phyloP scores from a whole-genome alignment of 2,113 vertebrate species.

The Myotis davidii region DNA sequence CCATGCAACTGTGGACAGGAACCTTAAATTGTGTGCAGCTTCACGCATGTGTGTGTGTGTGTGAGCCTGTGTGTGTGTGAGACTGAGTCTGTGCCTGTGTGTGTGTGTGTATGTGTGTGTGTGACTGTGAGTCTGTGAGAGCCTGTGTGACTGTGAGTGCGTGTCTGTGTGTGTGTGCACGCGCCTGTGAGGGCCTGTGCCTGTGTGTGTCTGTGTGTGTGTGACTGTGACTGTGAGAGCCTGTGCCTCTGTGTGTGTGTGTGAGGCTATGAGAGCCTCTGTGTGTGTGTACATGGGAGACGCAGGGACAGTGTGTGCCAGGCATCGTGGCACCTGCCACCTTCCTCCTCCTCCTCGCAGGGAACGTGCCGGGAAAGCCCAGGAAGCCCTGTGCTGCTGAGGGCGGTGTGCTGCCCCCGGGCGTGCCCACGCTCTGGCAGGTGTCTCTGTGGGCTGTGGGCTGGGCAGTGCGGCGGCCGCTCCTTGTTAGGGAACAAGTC shows the following conservation, averaged over 20 bases:
- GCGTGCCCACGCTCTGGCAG: too few relatives aligned
- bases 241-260: neutral
- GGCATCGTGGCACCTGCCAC: neutral
- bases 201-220: too few relatives aligned
- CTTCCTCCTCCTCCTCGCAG: neutral
- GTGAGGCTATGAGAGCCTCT: neutral
- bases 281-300: neutral
- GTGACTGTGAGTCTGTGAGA: too few relatives aligned
- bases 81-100: too few relatives aligned
- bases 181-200: neutral
- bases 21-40: neutral
- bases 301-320: neutral
- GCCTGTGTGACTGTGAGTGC: too few relatives aligned
- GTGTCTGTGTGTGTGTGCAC: too few relatives aligned
- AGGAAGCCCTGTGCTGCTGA: neutral
- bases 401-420: neutral
- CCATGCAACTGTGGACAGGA: neutral
- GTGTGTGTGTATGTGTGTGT: too few relatives aligned
- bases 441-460: too few relatives aligned
- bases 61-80: too few relatives aligned
- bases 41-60: neutral
- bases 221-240: too few relatives aligned
- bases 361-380: accelerated
- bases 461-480: neutral
- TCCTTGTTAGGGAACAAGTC: neutral